Evolutionary conservation across 2,797 vertebrate genomes (phyloP).

Genomic region (Chelmon rostratus): DNA sequence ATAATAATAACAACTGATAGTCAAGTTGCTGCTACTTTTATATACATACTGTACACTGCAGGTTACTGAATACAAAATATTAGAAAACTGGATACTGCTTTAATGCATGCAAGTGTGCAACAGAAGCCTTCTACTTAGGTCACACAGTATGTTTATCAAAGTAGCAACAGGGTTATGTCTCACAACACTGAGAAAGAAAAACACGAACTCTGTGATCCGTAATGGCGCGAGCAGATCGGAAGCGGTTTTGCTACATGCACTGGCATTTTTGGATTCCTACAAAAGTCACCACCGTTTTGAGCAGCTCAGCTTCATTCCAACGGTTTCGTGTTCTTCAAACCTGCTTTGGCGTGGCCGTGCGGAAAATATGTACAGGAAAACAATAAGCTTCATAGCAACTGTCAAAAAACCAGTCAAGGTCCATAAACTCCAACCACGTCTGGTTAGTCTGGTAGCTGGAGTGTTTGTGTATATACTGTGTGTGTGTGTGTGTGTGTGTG

Average conservation of each 20-base stretch:
- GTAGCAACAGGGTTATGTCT: conserved; percentile 72
- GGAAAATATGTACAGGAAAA: conserved; percentile 51
- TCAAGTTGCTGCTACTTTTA: conserved; percentile 75
- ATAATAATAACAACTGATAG: conserved; percentile 44
- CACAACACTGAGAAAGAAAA: conserved; percentile 49
- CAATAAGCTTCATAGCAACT: conserved; percentile 30
- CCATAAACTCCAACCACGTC: conserved; percentile 43
- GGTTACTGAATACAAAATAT: conserved; percentile 66
- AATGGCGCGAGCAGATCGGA: conserved; percentile 58
- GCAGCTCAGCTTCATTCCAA: conserved; percentile 43
- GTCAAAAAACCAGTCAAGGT: conserved; percentile 56
- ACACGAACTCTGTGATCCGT: conserved; percentile 37
- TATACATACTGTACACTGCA: conserved; percentile 73
- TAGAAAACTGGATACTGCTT: conserved; percentile 68
- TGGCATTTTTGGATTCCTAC: conserved; percentile 75
- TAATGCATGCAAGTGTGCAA: conserved; percentile 77
- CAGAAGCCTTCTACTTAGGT: conserved; percentile 65
- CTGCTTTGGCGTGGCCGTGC: conserved; percentile 66
- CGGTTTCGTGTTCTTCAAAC: conserved; percentile 49
- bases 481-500: conserved; percentile 38
- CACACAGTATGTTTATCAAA: conserved; percentile 78
- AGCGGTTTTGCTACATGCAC: conserved; percentile 82
- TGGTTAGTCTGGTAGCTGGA: conserved; percentile 49
- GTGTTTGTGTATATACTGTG: conserved; percentile 28
- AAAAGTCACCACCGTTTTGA: conserved; percentile 60